These are phyloP conservation scores for Zosterops pallidus DNA, from an alignment of 2,113 vertebrate genomes.

Conservation along the genomic window DNA sequence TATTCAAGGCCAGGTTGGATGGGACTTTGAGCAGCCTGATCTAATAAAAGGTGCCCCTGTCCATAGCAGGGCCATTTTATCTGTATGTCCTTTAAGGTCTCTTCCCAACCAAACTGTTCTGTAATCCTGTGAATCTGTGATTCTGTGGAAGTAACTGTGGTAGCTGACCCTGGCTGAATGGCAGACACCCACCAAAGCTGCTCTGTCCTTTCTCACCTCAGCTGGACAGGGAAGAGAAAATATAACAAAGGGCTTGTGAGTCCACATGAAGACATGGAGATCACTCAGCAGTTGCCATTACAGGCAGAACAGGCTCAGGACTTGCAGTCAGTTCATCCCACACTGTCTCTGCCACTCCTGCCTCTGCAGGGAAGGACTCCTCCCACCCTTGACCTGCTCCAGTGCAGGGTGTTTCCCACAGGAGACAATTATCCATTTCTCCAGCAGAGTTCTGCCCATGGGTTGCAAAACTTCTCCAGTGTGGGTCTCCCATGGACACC, in stretches of 20 bases:
- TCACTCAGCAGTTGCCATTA: neutral
- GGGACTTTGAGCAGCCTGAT: neutral
- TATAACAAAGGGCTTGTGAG: neutral
- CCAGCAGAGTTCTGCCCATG: neutral
- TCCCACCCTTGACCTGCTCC: neutral
- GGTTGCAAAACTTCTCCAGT: neutral
- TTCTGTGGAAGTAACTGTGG: neutral
- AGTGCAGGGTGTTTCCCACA: neutral
- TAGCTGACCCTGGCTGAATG: neutral
- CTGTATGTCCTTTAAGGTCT: neutral
- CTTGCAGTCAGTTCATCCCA: neutral
- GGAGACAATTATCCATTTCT: neutral
- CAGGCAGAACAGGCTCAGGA: neutral
- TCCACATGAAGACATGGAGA: rapidly evolving
- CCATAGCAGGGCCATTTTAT: neutral
- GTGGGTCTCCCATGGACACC: neutral
- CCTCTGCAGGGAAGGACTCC: neutral
- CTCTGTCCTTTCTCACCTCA: neutral
- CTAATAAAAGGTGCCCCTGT: neutral
- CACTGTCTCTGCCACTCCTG: neutral
- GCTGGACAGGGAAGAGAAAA: neutral
- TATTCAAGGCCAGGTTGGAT: rapidly evolving
- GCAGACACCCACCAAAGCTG: neutral
- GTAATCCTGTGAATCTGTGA: neutral
- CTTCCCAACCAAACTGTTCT: neutral